These are phyloP conservation scores for Cricetomys ansorgei DNA, from an alignment of 2,113 vertebrate genomes.

Conservation along the genomic window DNA sequence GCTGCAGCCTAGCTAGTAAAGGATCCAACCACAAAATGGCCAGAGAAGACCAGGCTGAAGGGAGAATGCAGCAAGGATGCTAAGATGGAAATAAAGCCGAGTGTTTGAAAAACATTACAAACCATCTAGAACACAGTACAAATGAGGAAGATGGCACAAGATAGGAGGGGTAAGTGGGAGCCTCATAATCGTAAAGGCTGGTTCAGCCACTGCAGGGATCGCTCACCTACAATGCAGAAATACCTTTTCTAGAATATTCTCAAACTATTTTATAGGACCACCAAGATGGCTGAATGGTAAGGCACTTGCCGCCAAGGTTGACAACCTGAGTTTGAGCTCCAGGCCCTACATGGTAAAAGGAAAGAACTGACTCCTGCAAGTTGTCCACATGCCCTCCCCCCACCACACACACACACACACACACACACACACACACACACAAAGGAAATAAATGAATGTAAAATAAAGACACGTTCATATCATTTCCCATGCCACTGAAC, in stretches of 20 bases:
- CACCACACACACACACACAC: not conserved
- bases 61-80: not conserved
- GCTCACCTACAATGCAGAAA: not conserved
- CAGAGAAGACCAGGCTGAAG: not conserved
- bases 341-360: not conserved
- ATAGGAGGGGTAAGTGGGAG: not conserved
- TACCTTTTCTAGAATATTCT: constrained; percentile 6
- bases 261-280: not conserved
- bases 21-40: not conserved
- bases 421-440: not conserved
- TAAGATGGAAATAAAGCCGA: not conserved
- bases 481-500: not conserved
- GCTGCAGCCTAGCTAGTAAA: not conserved
- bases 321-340: not conserved
- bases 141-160: not conserved
- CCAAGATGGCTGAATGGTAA: not conserved
- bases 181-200: not conserved
- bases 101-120: not conserved
- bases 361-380: not conserved
- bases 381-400: no score
- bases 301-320: not conserved
- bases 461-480: not conserved
- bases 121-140: not conserved
- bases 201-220: not conserved
- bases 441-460: not conserved